Percentiles rank a stretch among this genome's conserved stretches.
Conservation (phyloP, 1,140 invertebrate species). For the Drosophila sulfurigaster region DNA sequence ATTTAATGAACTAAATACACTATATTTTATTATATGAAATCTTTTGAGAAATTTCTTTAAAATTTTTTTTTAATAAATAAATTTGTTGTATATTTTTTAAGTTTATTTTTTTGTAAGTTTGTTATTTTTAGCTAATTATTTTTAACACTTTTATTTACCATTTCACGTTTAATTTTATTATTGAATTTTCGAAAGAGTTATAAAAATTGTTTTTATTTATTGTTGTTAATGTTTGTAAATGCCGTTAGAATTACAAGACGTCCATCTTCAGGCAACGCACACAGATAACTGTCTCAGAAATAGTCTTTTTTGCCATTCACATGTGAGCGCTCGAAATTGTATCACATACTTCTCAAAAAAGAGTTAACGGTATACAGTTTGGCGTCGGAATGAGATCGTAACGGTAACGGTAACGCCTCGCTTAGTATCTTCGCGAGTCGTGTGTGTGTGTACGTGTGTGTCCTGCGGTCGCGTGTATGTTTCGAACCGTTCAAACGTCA, state of each 20-base stretch:
- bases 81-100: neutral
- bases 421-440: neutral
- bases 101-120: neutral
- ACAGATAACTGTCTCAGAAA: conserved; percentile 40
- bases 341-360: conserved; percentile 58
- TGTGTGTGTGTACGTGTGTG: conserved; percentile 48
- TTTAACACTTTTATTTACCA: neutral
- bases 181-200: conserved; percentile 1
- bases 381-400: conserved; percentile 56
- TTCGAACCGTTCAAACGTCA: conserved; percentile 85
- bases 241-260: conserved; percentile 32
- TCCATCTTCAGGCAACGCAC: conserved; percentile 36
- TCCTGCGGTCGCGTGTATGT: conserved; percentile 78
- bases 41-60: neutral
- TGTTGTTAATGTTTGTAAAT: conserved; percentile 13
- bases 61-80: neutral
- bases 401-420: conserved; percentile 28
- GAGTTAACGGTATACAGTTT: conserved; percentile 43
- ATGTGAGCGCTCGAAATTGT: conserved; percentile 36
- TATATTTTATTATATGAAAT: too few species aligned
- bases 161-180: neutral
- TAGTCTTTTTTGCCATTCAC: conserved; percentile 45
- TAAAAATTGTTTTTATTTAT: conserved; percentile 5
- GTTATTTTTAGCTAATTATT: conserved; percentile 3
- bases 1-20: neutral